Percentiles rank a stretch among this genome's conserved stretches.
Conservation (phyloP, 2,888 invertebrate genomes). For the Osedax frankpressi region DNA sequence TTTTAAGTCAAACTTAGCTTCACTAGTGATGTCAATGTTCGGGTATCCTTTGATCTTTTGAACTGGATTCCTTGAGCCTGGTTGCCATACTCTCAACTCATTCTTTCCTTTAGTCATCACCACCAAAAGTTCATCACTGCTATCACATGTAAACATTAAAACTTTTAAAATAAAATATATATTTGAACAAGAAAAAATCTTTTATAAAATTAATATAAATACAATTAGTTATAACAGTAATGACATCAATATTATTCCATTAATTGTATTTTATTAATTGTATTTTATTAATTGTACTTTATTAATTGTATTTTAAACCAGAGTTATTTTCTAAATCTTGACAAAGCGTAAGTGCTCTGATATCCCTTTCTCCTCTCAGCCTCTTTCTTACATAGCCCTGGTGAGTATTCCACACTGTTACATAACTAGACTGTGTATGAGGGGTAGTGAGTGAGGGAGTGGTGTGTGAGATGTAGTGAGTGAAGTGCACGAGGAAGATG, state of each 20-base stretch:
- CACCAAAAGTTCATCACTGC: constrained; percentile 34
- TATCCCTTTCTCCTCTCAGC: constrained; percentile 38
- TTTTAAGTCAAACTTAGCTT: constrained; percentile 30
- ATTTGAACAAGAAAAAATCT: too few relatives aligned
- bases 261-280: too few relatives aligned
- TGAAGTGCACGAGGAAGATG: too few relatives aligned
- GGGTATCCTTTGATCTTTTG: constrained; percentile 33
- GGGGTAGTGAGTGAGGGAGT: too few relatives aligned
- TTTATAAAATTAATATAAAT: too few relatives aligned
- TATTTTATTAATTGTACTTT: too few relatives aligned
- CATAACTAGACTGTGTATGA: constrained; percentile 31
- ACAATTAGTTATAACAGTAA: too few relatives aligned
- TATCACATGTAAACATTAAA: too few relatives aligned
- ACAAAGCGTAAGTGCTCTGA: constrained; percentile 36
- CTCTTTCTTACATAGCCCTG: constrained; percentile 34
- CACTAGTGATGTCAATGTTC: constrained; percentile 32
- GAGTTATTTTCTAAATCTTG: background rate
- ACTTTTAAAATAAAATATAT: too few relatives aligned
- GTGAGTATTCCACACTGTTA: constrained; percentile 41
- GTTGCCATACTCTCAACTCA: constrained; percentile 41
- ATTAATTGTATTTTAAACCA: background rate
- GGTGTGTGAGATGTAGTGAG: too few relatives aligned
- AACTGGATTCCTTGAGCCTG: constrained; percentile 18
- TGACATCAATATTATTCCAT: too few relatives aligned
- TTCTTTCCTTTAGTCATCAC: constrained; percentile 38